These are phyloP conservation scores for Neodiprion lecontei DNA, from an alignment of 1,140 invertebrate species.

Conservation along the genomic window DNA sequence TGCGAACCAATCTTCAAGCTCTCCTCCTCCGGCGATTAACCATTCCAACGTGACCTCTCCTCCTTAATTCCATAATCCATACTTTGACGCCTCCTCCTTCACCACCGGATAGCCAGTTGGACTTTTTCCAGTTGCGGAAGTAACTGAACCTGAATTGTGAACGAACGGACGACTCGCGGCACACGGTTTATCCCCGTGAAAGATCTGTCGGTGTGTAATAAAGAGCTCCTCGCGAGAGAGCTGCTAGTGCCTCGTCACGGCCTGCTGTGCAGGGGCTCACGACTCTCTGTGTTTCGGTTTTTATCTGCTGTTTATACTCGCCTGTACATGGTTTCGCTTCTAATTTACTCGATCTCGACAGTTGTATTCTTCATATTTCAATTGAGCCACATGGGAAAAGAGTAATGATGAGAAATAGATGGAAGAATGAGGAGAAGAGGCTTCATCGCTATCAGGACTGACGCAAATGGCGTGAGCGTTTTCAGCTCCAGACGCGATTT, in stretches of 20 bases:
- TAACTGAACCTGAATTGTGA: not conserved
- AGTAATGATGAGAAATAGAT: too few relatives aligned
- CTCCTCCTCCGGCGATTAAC: conserved; percentile 43
- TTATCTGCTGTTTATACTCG: too few relatives aligned
- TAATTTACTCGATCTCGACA: too few relatives aligned
- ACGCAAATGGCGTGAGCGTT: too few relatives aligned
- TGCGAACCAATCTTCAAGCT: conserved; percentile 59
- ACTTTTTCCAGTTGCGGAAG: conserved; percentile 3
- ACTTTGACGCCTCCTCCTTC: not conserved
- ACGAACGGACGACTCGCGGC: not conserved
- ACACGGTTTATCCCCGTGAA: not conserved
- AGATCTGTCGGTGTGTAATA: not conserved
- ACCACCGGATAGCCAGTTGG: not conserved
- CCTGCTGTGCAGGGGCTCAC: not conserved
- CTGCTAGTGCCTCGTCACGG: not conserved
- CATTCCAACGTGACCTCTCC: not conserved
- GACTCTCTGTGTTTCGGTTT: not conserved
- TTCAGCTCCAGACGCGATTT: too few relatives aligned
- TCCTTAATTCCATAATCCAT: not conserved
- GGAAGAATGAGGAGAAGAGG: too few relatives aligned
- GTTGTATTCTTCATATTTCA: too few relatives aligned
- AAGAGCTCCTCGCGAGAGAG: not conserved
- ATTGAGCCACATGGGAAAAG: too few relatives aligned
- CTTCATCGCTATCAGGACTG: too few relatives aligned
- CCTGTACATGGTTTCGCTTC: too few relatives aligned